These are phyloP conservation scores for Scaptomyza tumidula DNA, from an alignment of 2,888 invertebrate species.

Conservation along the genomic window DNA sequence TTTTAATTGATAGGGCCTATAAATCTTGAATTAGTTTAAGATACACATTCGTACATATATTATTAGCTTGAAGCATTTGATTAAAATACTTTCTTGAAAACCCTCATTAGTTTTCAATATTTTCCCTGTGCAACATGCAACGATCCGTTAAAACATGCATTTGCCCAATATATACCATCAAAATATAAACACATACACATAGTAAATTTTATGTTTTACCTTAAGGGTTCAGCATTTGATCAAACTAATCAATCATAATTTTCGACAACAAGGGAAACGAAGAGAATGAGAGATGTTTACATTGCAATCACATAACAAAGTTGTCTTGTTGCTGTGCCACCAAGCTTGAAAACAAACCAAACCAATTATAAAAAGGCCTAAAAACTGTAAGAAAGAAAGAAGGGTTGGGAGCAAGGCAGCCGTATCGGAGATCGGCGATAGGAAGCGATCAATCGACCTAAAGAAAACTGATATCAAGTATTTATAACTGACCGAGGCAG, in stretches of 20 bases:
- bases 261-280: conserved; percentile 50
- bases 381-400: neutral
- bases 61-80: conserved; percentile 1
- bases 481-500: conserved; percentile 17
- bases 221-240: conserved; percentile 46
- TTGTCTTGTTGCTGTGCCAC: conserved; percentile 34
- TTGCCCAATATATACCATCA: conserved; percentile 31
- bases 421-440: conserved; percentile 35
- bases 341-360: conserved; percentile 36
- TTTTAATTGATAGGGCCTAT: neutral
- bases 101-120: conserved; percentile 18
- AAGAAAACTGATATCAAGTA: conserved; percentile 17
- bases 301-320: conserved; percentile 40
- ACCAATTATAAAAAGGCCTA: conserved; percentile 38
- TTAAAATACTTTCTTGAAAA: neutral
- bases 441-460: conserved; percentile 42
- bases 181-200: neutral
- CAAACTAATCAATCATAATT: conserved; percentile 75
- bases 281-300: conserved; percentile 17
- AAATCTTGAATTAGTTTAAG: neutral
- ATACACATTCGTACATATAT: neutral
- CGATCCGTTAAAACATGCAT: conserved; percentile 68
- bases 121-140: conserved; percentile 30
- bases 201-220: neutral
- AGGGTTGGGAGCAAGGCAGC: conserved; percentile 22